phyloP scores from a whole-genome alignment of 2,888 invertebrate species.

The Globia sparganii region DNA sequence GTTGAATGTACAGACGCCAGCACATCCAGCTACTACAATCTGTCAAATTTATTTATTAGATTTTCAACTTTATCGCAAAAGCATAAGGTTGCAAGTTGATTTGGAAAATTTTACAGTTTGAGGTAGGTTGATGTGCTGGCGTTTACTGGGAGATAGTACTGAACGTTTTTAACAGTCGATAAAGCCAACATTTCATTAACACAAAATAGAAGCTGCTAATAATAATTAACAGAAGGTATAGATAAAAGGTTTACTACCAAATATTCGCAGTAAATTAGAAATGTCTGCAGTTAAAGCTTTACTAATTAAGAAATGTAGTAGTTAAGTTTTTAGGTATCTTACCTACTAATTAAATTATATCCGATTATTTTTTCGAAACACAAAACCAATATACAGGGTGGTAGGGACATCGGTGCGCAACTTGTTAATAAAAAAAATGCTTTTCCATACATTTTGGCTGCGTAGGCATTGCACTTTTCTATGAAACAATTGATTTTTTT shows the following conservation, averaged over 20 bases:
- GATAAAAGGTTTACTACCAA: constrained; percentile 11
- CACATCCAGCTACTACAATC: too few relatives aligned
- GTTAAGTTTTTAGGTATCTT: not conserved
- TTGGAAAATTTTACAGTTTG: too few relatives aligned
- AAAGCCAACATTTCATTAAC: not conserved
- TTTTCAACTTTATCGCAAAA: too few relatives aligned
- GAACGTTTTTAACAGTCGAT: not conserved
- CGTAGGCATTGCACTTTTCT: too few relatives aligned
- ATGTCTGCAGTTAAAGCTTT: not conserved
- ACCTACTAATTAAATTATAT: not conserved
- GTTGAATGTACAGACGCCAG: not conserved
- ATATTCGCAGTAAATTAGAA: constrained; percentile 1
- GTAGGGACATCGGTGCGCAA: too few relatives aligned
- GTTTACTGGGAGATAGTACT: not conserved
- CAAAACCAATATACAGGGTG: not conserved
- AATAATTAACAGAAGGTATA: too few relatives aligned
- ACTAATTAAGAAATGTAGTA: not conserved
- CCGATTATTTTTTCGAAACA: not conserved
- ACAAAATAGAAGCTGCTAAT: not conserved
- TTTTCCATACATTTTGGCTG: too few relatives aligned
- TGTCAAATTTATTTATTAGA: too few relatives aligned
- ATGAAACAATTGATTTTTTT: too few relatives aligned
- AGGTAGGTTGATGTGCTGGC: too few relatives aligned
- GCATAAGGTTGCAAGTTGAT: too few relatives aligned
- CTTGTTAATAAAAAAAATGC: too few relatives aligned